phyloP scores from a whole-genome alignment of 2,888 invertebrate genomes.

The Heteropelma amictum region DNA sequence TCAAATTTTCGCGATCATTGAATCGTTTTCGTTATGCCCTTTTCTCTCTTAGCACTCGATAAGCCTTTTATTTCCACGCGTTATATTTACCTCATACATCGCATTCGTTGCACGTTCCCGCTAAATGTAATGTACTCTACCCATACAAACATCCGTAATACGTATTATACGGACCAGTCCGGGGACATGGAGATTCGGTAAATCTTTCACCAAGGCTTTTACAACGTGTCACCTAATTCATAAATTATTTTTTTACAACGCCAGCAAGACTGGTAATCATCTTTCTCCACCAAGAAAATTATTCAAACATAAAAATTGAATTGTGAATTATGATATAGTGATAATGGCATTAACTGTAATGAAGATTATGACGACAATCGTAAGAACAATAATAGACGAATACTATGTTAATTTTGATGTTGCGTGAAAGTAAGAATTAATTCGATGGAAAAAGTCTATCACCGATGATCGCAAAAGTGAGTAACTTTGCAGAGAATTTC shows the following conservation, averaged over 20 bases:
- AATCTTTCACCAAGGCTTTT: conserved; percentile 26
- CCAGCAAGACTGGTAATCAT: conserved; percentile 29
- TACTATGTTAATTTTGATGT: too few species aligned
- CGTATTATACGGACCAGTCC: not conserved
- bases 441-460: too few species aligned
- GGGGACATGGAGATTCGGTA: conserved; percentile 42
- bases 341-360: not conserved
- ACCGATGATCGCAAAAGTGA: too few species aligned
- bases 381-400: too few species aligned
- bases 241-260: not conserved
- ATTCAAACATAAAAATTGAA: not conserved
- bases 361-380: too few species aligned
- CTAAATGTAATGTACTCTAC: not conserved
- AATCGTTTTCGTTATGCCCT: not conserved
- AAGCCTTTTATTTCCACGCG: conserved; percentile 13
- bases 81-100: conserved; percentile 23
- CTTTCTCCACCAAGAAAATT: conserved; percentile 24
- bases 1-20: not conserved
- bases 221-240: conserved; percentile 41
- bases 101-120: conserved; percentile 45
- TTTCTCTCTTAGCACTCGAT: not conserved
- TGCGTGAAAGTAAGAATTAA: too few species aligned
- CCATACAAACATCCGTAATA: conserved; percentile 13
- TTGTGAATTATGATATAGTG: not conserved
- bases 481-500: too few species aligned